Evolutionary conservation across 2,113 vertebrate species (phyloP).

Genomic region (Periophthalmus modestus): DNA sequence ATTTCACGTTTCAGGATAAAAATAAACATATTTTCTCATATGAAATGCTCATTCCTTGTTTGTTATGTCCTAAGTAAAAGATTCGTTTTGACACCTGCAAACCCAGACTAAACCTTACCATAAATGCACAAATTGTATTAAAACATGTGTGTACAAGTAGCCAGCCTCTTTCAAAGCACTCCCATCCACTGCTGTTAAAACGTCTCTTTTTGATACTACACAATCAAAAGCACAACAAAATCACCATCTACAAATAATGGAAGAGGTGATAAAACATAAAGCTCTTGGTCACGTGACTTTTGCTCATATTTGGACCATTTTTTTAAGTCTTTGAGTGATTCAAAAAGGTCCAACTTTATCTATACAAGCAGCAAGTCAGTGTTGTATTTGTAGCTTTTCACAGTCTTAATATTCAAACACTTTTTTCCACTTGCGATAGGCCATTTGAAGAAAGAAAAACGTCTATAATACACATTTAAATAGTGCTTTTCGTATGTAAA

Average conservation of each 20-base stretch:
- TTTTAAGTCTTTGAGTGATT: slow-evolving; percentile 38
- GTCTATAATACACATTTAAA: slow-evolving; percentile 56
- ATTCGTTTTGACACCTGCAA: not conserved
- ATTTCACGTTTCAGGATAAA: not conserved
- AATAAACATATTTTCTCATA: not conserved
- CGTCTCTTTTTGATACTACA: slow-evolving; percentile 36
- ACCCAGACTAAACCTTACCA: not conserved
- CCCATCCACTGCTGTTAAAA: slow-evolving; percentile 18
- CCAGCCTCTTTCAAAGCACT: slow-evolving; percentile 17
- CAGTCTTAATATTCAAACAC: slow-evolving; percentile 62
- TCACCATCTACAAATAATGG: slow-evolving; percentile 38
- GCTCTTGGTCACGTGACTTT: slow-evolving; percentile 54
- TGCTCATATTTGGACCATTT: slow-evolving; percentile 61
- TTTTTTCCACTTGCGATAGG: slow-evolving; percentile 34
- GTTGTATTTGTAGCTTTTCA: slow-evolving; percentile 59
- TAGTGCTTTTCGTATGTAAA: slow-evolving; percentile 62
- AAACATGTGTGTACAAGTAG: slow-evolving; percentile 5
- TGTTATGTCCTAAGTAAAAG: too few species aligned
- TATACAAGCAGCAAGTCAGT: slow-evolving; percentile 60
- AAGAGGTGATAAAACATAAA: slow-evolving; percentile 53
- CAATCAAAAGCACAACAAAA: slow-evolving; percentile 16
- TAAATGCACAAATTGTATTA: not conserved
- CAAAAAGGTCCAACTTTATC: slow-evolving; percentile 22
- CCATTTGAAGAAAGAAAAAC: slow-evolving; percentile 19
- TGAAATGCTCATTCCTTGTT: not conserved